Conservation (phyloP, 1,140 invertebrate genomes). For the Riptortus pedestris region DNA sequence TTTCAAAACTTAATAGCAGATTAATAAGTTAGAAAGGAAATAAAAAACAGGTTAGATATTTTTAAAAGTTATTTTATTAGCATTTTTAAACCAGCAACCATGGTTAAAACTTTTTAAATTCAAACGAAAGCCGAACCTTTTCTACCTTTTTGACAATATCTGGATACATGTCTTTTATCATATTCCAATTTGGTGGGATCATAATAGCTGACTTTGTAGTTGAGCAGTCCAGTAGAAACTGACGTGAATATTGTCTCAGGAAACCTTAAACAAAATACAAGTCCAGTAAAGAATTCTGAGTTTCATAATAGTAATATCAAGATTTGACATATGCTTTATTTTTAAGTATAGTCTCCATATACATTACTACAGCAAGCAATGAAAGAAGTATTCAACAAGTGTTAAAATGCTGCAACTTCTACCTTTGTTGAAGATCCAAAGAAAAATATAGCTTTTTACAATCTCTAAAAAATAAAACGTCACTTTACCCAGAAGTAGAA, state of each 20-base stretch:
- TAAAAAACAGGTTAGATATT: background rate
- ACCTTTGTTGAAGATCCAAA: background rate
- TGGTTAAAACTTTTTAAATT: background rate
- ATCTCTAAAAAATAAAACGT: too few relatives aligned
- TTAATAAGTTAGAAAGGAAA: background rate
- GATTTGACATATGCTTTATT: background rate
- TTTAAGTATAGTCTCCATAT: too few relatives aligned
- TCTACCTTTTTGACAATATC: background rate
- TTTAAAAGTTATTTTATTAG: background rate
- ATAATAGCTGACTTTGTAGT: background rate
- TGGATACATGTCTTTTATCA: background rate
- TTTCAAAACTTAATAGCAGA: background rate
- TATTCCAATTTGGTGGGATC: background rate
- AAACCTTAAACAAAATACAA: background rate
- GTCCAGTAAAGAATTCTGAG: background rate
- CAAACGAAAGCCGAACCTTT: background rate
- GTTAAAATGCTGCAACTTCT: background rate
- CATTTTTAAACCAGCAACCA: background rate
- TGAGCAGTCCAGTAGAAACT: background rate
- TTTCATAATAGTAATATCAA: background rate
- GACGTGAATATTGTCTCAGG: background rate
- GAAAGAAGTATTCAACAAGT: background rate
- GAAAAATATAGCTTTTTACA: background rate
- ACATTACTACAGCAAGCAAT: background rate
- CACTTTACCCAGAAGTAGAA: too few relatives aligned